A percentile compares a stretch with the other conserved stretches of the same genome.
Evolutionary conservation across 1,140 invertebrate species (phyloP).

Genomic region (Paralvinella palmiformis): DNA sequence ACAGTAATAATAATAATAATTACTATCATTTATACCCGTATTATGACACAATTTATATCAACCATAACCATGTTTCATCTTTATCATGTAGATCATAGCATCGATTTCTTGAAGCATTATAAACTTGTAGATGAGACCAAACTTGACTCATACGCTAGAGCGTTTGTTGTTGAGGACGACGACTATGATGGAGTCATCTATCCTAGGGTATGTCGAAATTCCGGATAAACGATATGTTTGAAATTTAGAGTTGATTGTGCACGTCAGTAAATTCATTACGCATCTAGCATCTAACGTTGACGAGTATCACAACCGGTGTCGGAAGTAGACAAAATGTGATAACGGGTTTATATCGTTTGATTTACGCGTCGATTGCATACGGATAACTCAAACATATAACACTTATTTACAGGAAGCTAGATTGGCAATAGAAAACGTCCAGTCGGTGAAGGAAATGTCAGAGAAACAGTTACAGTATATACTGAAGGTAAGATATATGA

Average conservation of each 20-base stretch:
- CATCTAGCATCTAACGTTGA: too few relatives aligned
- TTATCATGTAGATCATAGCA: slow-evolving; percentile 32
- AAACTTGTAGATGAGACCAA: slow-evolving; percentile 41
- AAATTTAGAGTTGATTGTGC: too few relatives aligned
- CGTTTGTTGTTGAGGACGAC: slow-evolving; percentile 48
- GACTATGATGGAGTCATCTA: slow-evolving; percentile 41
- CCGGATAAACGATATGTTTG: too few relatives aligned
- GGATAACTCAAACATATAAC: too few relatives aligned
- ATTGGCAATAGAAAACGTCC: slow-evolving; percentile 39
- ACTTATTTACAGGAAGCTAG: slow-evolving; percentile 33
- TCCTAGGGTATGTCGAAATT: slow-evolving; percentile 31
- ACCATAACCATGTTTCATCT: not conserved
- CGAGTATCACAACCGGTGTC: too few relatives aligned
- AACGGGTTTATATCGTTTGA: too few relatives aligned
- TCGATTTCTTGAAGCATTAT: slow-evolving; percentile 46
- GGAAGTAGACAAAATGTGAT: too few relatives aligned
- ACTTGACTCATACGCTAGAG: slow-evolving; percentile 41
- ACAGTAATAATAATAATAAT: too few relatives aligned
- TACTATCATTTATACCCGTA: not conserved
- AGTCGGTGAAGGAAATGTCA: slow-evolving; percentile 34
- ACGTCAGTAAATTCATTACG: too few relatives aligned
- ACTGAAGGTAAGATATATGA: slow-evolving; percentile 39
- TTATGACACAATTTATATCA: not conserved
- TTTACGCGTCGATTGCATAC: too few relatives aligned
- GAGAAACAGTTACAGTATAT: slow-evolving; percentile 46